Percentiles rank a stretch among this genome's conserved stretches.
phyloP scores from a whole-genome alignment of 2,113 vertebrate species.

The Bubo scandiacus region DNA sequence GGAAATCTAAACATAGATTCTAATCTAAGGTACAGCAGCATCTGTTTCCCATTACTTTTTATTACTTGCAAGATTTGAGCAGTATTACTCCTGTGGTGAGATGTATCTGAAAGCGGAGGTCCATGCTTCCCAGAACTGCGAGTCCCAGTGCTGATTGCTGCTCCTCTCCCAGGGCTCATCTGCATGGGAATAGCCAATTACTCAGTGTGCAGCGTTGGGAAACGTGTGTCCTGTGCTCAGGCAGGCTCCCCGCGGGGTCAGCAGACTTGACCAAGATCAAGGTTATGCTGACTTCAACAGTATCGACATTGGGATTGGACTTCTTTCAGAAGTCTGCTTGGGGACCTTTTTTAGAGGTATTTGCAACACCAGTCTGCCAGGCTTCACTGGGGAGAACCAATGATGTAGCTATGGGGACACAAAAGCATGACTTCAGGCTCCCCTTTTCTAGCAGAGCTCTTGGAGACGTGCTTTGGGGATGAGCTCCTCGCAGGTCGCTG shows the following conservation, averaged over 20 bases:
- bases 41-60: constrained; percentile 72
- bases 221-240: not conserved
- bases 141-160: not conserved
- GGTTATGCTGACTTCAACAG: not conserved
- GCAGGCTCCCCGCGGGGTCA: not conserved
- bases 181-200: constrained; percentile 43
- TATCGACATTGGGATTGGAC: not conserved
- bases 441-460: not conserved
- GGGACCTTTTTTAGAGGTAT: not conserved
- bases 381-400: accelerated
- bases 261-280: not conserved
- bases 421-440: not conserved
- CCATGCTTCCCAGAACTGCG: constrained; percentile 26
- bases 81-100: constrained; percentile 43
- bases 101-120: not conserved
- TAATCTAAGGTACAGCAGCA: constrained; percentile 62
- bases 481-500: not conserved
- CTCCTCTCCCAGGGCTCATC: constrained; percentile 37
- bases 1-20: constrained; percentile 54
- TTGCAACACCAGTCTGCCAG: not conserved
- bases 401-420: accelerated
- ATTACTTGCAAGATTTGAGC: constrained; percentile 53
- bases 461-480: not conserved
- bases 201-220: not conserved
- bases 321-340: not conserved